Percentiles rank a stretch among this genome's conserved stretches.
These are phyloP conservation scores for Pygocentrus nattereri DNA, from an alignment of 2,797 vertebrate species.

Conservation along the genomic window DNA sequence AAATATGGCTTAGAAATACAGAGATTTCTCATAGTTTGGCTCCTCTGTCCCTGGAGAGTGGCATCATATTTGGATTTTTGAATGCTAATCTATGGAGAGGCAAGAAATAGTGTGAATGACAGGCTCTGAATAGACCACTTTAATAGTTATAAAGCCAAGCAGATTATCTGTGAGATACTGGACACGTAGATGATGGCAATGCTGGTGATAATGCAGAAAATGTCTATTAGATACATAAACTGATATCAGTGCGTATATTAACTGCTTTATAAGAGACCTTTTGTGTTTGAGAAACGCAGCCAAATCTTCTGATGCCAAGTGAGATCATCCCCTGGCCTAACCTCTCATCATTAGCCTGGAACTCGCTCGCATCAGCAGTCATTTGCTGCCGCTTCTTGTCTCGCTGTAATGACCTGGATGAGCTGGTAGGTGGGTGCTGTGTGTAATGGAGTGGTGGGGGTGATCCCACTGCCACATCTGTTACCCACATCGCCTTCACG, in stretches of 20 bases:
- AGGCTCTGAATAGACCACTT: neutral
- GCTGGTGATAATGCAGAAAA: neutral
- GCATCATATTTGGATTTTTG: neutral
- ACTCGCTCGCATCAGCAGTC: slow-evolving; percentile 71
- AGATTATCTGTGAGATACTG: neutral
- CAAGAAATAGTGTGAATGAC: neutral
- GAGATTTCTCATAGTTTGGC: neutral
- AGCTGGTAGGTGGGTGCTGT: neutral
- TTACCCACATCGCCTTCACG: slow-evolving; percentile 72
- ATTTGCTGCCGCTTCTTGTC: slow-evolving; percentile 68
- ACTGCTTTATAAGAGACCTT: neutral
- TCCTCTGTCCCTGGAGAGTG: neutral
- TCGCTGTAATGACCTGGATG: slow-evolving; percentile 37
- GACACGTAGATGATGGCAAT: too few species aligned
- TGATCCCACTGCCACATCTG: slow-evolving; percentile 62
- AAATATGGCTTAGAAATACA: neutral
- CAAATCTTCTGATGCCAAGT: slow-evolving; percentile 33
- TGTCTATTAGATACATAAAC: neutral
- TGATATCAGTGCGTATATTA: neutral
- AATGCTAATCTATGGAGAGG: neutral
- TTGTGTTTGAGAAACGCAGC: neutral
- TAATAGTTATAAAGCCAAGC: neutral
- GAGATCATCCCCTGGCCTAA: slow-evolving; percentile 66
- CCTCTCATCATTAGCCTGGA: slow-evolving; percentile 73
- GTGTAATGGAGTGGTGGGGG: slow-evolving; percentile 9